Percentiles rank a stretch among this genome's conserved stretches.
phyloP scores from a whole-genome alignment of 1,140 invertebrate genomes.

The Drosophila kanapiae region DNA sequence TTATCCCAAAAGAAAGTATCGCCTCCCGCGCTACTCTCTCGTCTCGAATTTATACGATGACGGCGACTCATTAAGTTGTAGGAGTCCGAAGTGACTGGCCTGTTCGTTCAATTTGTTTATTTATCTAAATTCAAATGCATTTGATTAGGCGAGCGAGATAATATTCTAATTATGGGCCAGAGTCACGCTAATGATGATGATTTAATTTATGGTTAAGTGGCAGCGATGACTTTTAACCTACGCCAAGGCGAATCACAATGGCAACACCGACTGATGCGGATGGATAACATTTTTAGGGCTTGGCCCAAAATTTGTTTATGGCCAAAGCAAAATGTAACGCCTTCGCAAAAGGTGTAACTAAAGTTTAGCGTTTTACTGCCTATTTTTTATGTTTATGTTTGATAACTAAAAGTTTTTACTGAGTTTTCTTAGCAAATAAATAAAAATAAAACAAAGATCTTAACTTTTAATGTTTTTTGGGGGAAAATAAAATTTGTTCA shows the following conservation, averaged over 20 bases:
- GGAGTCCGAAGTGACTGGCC: constrained; percentile 52
- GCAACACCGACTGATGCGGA: constrained; percentile 19
- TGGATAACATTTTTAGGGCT: constrained; percentile 32
- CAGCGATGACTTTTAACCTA: constrained; percentile 52
- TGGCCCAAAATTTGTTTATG: constrained; percentile 26
- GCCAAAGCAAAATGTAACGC: constrained; percentile 28
- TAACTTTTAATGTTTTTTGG: too few relatives aligned
- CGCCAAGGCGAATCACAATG: constrained; percentile 19
- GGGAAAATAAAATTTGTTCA: neutral
- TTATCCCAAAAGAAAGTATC: constrained; percentile 65
- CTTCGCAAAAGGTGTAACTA: constrained; percentile 29
- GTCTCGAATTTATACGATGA: constrained; percentile 8
- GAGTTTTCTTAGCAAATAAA: neutral
- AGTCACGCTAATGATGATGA: constrained; percentile 53
- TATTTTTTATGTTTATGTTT: constrained; percentile 2
- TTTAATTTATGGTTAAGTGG: constrained; percentile 61
- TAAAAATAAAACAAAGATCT: neutral
- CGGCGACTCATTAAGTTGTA: constrained; percentile 70
- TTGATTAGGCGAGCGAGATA: constrained; percentile 48
- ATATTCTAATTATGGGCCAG: constrained; percentile 65
- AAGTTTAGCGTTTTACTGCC: constrained; percentile 1
- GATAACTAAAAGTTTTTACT: neutral
- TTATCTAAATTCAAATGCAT: constrained; percentile 57
- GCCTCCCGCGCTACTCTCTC: constrained; percentile 27
- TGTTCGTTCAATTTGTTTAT: constrained; percentile 64